A percentile compares a stretch with the other conserved stretches of the same genome.
Conservation (phyloP, 2,888 invertebrate genomes). For the Deilephila porcellus region DNA sequence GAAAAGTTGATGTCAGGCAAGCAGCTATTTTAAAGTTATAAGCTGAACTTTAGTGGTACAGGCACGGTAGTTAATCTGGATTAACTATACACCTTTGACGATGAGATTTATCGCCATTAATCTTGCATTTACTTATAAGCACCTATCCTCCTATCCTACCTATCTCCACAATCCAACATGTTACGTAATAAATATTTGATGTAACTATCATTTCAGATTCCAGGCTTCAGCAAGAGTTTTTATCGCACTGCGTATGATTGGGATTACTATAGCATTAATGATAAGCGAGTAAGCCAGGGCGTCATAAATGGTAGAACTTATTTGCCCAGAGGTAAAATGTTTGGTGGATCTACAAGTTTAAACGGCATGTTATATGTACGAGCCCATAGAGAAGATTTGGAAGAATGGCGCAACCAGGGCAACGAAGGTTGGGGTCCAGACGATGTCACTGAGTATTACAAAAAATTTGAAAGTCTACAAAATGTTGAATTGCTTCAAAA, state of each 20-base stretch:
- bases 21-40: too few relatives aligned
- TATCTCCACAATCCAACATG: too few relatives aligned
- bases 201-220: conserved; percentile 50
- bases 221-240: conserved; percentile 44
- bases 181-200: neutral
- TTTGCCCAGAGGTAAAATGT: conserved; percentile 86
- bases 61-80: too few relatives aligned
- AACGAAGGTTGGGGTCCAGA: conserved; percentile 83
- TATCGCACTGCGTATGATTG: conserved; percentile 87
- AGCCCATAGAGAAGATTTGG: conserved; percentile 78
- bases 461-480: conserved; percentile 79
- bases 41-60: too few relatives aligned
- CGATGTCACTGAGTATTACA: conserved; percentile 74
- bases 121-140: too few relatives aligned
- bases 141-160: too few relatives aligned
- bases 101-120: too few relatives aligned
- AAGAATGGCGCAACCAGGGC: conserved; percentile 80
- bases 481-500: conserved; percentile 49
- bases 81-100: too few relatives aligned
- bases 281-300: conserved; percentile 89
- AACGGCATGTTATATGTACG: conserved; percentile 85
- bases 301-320: conserved; percentile 56
- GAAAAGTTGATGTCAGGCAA: too few relatives aligned
- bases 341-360: conserved; percentile 85
- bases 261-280: conserved; percentile 92